Conservation (phyloP, 2,113 vertebrate species). For the Notarius lentiginosus region DNA sequence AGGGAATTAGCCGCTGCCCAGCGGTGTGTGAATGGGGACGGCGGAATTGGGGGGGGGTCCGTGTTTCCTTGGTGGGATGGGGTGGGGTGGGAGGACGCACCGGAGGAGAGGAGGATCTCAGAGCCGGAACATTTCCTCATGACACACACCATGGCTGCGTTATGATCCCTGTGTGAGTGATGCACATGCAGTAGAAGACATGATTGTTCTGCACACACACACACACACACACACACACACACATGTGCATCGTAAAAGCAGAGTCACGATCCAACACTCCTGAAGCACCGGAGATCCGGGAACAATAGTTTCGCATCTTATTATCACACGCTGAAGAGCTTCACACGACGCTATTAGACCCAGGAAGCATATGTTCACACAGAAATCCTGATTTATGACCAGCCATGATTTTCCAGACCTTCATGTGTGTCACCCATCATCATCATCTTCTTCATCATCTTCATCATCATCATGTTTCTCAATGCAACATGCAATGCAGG, state of each 20-base stretch:
- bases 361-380: slow-evolving; percentile 48
- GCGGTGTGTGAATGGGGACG: slow-evolving; percentile 47
- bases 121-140: neutral
- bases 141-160: neutral
- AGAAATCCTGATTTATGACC: neutral
- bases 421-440: neutral
- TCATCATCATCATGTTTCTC: neutral
- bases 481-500: slow-evolving; percentile 29
- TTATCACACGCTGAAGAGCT: neutral
- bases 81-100: slow-evolving; percentile 43
- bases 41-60: slow-evolving; percentile 3
- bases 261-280: slow-evolving; percentile 43
- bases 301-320: slow-evolving; percentile 27
- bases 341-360: slow-evolving; percentile 57
- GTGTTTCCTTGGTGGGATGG: neutral
- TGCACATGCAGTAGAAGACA: neutral
- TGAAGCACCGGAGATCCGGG: neutral
- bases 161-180: neutral
- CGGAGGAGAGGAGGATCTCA: slow-evolving; percentile 17
- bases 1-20: slow-evolving; percentile 46
- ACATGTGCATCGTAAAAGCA: slow-evolving; percentile 30
- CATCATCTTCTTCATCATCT: neutral
- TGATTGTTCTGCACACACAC: slow-evolving; percentile 15
- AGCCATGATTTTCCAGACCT: slow-evolving; percentile 14
- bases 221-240: slow-evolving; percentile 9